phyloP scores from a whole-genome alignment of 2,888 invertebrate genomes.

The Zhuqinia jingwanae region DNA sequence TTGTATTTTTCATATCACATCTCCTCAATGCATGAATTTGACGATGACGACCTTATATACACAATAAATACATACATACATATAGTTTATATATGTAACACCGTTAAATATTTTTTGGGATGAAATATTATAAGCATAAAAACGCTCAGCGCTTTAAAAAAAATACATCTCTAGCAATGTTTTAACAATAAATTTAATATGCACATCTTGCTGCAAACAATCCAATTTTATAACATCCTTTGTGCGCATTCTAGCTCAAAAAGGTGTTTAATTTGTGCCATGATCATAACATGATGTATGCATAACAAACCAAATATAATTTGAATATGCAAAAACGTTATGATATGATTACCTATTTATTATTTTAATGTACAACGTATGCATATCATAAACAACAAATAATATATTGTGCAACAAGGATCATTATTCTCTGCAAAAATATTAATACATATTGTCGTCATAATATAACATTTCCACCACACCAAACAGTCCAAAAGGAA shows the following conservation, averaged over 20 bases:
- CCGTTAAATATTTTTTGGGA: slow-evolving; percentile 36
- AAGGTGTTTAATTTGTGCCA: slow-evolving; percentile 33
- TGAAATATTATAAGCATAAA: slow-evolving; percentile 58
- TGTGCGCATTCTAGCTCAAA: slow-evolving; percentile 27
- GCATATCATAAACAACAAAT: not conserved
- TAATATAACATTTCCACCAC: not conserved
- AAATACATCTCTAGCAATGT: slow-evolving; percentile 33
- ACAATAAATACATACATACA: too few species aligned
- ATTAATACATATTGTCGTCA: too few species aligned
- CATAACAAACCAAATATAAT: not conserved
- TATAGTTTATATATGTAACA: not conserved
- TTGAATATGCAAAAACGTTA: not conserved
- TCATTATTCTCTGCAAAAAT: too few species aligned
- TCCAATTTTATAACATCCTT: too few species aligned
- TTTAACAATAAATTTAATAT: not conserved
- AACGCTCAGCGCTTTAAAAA: slow-evolving; percentile 26
- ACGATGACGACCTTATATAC: not conserved
- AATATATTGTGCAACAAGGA: too few species aligned
- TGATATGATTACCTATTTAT: not conserved
- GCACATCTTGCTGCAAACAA: not conserved
- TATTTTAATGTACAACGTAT: slow-evolving; percentile 8
- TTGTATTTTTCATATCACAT: not conserved
- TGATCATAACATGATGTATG: not conserved
- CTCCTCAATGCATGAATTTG: not conserved
- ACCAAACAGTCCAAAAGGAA: not conserved